A percentile compares a stretch with the other conserved stretches of the same genome.
Conservation (phyloP, 2,797 vertebrate genomes). For the Sebastes reedi region DNA sequence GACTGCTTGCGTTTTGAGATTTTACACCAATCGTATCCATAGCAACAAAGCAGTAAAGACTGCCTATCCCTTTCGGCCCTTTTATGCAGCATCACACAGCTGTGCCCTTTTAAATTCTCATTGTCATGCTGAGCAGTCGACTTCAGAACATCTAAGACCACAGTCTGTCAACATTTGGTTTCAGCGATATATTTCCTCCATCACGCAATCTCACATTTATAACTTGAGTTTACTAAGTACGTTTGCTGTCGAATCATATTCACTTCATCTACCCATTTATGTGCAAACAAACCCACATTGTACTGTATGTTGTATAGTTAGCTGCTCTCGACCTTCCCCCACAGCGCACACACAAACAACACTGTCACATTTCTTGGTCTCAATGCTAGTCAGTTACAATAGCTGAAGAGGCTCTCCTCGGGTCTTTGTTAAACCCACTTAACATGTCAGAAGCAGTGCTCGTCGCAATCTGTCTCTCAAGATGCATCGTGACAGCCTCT, state of each 20-base stretch:
- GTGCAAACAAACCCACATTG: background rate
- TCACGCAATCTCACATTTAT: background rate
- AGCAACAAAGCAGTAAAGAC: conserved; percentile 16
- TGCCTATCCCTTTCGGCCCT: background rate
- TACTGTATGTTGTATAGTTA: background rate
- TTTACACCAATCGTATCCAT: conserved; percentile 23
- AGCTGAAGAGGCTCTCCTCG: conserved; percentile 17
- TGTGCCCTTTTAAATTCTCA: conserved; percentile 16
- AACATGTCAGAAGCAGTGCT: conserved; percentile 43
- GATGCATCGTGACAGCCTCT: conserved; percentile 49
- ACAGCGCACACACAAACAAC: background rate
- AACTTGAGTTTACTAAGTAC: background rate
- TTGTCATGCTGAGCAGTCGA: conserved; percentile 7
- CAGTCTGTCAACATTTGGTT: conserved; percentile 8
- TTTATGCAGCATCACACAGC: conserved; percentile 20
- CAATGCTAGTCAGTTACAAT: conserved; percentile 14
- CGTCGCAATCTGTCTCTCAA: conserved; percentile 54
- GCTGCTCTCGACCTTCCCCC: background rate
- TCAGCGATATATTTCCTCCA: background rate
- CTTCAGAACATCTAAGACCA: conserved; percentile 5
- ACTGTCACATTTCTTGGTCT: conserved; percentile 2
- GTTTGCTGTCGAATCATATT: background rate
- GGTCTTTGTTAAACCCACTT: conserved; percentile 35
- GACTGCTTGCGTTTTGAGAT: conserved; percentile 1
- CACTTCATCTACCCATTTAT: background rate